These are phyloP conservation scores for Sebastes itinus DNA, from an alignment of 2,797 vertebrate species.

Conservation along the genomic window DNA sequence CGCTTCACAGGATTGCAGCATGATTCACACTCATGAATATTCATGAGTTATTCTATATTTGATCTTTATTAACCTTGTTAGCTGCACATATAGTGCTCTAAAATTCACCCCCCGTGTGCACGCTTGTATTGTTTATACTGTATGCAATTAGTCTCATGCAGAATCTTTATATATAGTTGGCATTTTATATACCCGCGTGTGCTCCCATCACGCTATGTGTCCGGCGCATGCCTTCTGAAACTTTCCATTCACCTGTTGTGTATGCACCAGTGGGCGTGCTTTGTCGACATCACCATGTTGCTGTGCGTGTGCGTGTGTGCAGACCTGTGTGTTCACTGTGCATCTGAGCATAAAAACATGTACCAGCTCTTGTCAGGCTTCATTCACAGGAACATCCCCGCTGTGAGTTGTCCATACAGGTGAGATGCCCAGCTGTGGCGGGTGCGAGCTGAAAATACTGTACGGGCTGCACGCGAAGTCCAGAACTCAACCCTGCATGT, in stretches of 20 bases:
- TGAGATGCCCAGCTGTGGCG: slow-evolving; percentile 17
- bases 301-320: neutral
- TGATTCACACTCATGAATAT: slow-evolving; percentile 62
- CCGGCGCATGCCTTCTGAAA: neutral
- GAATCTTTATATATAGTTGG: neutral
- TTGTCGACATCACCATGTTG: slow-evolving; percentile 3
- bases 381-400: slow-evolving; percentile 44
- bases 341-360: slow-evolving; percentile 40
- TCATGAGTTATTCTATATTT: slow-evolving; percentile 58
- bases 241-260: slow-evolving; percentile 5
- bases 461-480: neutral
- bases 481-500: neutral
- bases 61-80: slow-evolving; percentile 61
- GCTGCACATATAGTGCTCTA: slow-evolving; percentile 11
- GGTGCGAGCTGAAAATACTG: slow-evolving; percentile 5
- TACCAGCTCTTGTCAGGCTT: slow-evolving; percentile 32
- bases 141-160: neutral
- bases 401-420: slow-evolving; percentile 28
- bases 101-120: neutral
- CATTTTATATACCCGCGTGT: neutral
- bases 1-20: slow-evolving; percentile 36
- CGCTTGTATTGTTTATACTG: neutral
- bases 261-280: slow-evolving; percentile 16
- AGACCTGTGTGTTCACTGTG: slow-evolving; percentile 9
- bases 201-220: neutral